Conservation (phyloP, 2,888 invertebrate genomes). For the Nemotelus nigrinus region DNA sequence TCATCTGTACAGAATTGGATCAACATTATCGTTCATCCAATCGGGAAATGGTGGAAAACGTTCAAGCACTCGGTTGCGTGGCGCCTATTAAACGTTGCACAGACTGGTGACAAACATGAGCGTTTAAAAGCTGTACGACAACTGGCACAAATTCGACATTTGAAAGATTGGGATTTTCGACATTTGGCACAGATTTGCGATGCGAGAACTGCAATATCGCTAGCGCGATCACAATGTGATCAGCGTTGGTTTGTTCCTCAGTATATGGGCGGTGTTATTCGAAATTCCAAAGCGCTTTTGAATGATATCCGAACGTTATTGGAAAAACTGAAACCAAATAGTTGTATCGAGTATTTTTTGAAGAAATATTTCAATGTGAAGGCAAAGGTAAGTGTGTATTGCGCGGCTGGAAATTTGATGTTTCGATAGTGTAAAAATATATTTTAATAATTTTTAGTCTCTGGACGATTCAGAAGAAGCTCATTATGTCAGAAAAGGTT, state of each 20-base stretch:
- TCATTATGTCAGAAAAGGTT: conserved; percentile 35
- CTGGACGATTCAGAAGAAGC: conserved; percentile 19
- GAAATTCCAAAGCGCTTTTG: conserved; percentile 61
- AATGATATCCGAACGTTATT: conserved; percentile 60
- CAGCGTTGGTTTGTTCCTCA: conserved; percentile 79
- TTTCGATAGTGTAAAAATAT: not conserved
- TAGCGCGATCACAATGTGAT: conserved; percentile 81
- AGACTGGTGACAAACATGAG: conserved; percentile 71
- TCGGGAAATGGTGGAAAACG: conserved; percentile 71
- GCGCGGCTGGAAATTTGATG: not conserved
- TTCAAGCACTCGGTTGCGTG: conserved; percentile 74
- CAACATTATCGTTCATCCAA: conserved; percentile 62
- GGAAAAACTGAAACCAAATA: conserved; percentile 56
- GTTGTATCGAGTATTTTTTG: conserved; percentile 62
- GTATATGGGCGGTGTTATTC: conserved; percentile 66
- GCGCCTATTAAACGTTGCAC: conserved; percentile 73
- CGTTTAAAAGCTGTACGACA: conserved; percentile 73
- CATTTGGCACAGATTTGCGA: conserved; percentile 84
- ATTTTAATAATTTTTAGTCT: not conserved
- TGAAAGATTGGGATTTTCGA: conserved; percentile 75
- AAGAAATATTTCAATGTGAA: conserved; percentile 60
- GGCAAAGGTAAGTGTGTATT: conserved; percentile 55
- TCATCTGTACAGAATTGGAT: conserved; percentile 60
- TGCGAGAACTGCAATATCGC: conserved; percentile 77
- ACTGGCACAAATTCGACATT: conserved; percentile 73